These are phyloP conservation scores for Anguilla marmorata DNA, from an alignment of 2,797 vertebrate species.

Conservation along the genomic window DNA sequence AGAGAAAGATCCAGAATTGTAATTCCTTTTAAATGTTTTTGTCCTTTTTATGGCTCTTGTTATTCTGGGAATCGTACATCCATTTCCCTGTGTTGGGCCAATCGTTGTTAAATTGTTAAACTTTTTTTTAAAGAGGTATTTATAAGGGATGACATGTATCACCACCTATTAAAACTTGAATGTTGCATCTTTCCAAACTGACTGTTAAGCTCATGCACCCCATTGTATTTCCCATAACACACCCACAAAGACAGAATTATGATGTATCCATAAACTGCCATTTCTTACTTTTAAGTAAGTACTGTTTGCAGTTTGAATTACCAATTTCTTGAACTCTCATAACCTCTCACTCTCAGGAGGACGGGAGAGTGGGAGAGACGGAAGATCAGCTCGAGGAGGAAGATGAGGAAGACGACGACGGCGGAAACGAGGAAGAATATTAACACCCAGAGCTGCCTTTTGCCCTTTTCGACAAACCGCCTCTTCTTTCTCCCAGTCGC, in stretches of 20 bases:
- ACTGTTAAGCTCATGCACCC: background rate
- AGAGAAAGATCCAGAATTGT: background rate
- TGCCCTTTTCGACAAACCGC: background rate
- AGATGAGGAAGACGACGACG: conserved; percentile 37
- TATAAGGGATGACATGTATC: background rate
- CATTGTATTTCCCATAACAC: background rate
- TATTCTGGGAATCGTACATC: background rate
- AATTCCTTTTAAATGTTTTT: background rate
- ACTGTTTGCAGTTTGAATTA: background rate
- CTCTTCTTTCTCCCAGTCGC: background rate
- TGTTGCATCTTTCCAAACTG: background rate
- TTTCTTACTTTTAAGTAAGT: background rate
- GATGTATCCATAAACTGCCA: background rate
- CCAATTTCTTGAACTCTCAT: too few relatives aligned
- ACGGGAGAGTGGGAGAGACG: conserved; percentile 52
- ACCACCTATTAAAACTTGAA: background rate
- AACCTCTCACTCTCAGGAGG: conserved; percentile 29
- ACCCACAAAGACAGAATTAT: background rate
- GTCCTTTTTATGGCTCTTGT: conserved; percentile 37
- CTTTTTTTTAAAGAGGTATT: background rate
- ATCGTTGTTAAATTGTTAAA: background rate
- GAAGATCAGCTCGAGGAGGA: conserved; percentile 51
- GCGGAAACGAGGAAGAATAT: conserved; percentile 36
- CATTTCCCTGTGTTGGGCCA: conserved; percentile 44
- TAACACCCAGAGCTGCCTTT: background rate